Base-by-base conservation (phyloP, 2,888 invertebrate genomes). In the Subacronicta megacephala region DNA sequence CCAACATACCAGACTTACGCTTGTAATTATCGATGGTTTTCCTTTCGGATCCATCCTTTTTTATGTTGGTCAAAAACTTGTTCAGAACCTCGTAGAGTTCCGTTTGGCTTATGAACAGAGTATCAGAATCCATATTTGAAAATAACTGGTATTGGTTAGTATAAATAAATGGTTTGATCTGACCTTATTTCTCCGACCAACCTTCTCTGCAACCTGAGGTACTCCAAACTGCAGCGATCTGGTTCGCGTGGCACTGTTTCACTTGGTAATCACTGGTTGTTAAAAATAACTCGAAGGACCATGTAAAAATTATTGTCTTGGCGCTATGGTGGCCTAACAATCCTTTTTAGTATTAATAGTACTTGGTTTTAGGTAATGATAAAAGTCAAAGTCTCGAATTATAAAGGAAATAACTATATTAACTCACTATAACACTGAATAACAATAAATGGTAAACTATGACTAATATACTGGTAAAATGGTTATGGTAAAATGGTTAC, bases 101-200 rank as follows among this genome's bases (percentile, higher is more conserved):
- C 2, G 49, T 49, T 49, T 49, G 49, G 18, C 20, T 49, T 17
- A 40, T 20, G 13, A 49, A 49, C 12, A 33, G 20, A 40, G 20
- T n/a, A 38, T 49, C 38, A 13, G 38, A 31, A 15, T 40, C 20
- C 29, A 38, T 49, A 12, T 33, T 40, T 15, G 4, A 1, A 13
- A 12, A n/a, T n/a, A n/a, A n/a, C 26, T 33, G 13, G 2, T 33
- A 40, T 29, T 5, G n/a, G 15, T 40, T 15, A 49, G 20, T 40
- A 7, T 31, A 49, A 33, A 20, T 40, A 33, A 41, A 50, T 33
- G 41, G 41, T 35, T 50, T 3, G n/a, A 33, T 23, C 40, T 40
- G 40, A 49, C 31, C 33, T 41, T 33, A n/a, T 2, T 26, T 18
- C 20, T 41, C 3, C 41, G 20, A 31, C 16, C 20, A 7, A 38